A percentile compares a stretch with the other conserved stretches of the same genome.
Evolutionary conservation across 2,888 invertebrate species (phyloP).

Genomic region (Xestia c-nigrum): DNA sequence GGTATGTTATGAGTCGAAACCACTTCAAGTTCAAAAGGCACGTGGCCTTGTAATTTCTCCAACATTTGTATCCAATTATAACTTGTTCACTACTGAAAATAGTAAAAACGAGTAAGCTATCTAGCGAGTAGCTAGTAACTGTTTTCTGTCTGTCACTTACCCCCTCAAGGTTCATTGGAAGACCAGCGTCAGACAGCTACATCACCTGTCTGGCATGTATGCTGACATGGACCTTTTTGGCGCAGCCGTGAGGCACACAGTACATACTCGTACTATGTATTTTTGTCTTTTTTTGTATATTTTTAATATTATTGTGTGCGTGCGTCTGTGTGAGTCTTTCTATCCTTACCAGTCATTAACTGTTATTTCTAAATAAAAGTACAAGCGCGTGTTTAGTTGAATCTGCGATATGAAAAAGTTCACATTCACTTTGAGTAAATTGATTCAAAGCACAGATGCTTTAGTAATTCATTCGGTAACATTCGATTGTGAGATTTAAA

Average conservation of each 20-base stretch:
- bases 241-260: too few species aligned
- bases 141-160: too few species aligned
- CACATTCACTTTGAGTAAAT: constrained; percentile 20
- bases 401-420: neutral
- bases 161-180: too few species aligned
- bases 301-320: too few species aligned
- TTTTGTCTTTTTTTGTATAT: too few species aligned
- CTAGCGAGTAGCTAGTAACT: too few species aligned
- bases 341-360: neutral
- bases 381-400: neutral
- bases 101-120: neutral
- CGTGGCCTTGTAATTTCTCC: constrained; percentile 4
- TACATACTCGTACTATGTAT: too few species aligned
- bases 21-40: neutral
- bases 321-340: too few species aligned
- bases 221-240: too few species aligned
- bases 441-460: neutral
- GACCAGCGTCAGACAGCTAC: too few species aligned
- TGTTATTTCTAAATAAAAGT: neutral
- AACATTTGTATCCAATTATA: neutral
- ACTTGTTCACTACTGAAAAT: neutral
- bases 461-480: constrained; percentile 27
- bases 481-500: constrained; percentile 20
- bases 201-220: too few species aligned
- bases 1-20: neutral